Base-by-base conservation (phyloP, 2,113 vertebrate genomes). In the Vidua macroura region DNA sequence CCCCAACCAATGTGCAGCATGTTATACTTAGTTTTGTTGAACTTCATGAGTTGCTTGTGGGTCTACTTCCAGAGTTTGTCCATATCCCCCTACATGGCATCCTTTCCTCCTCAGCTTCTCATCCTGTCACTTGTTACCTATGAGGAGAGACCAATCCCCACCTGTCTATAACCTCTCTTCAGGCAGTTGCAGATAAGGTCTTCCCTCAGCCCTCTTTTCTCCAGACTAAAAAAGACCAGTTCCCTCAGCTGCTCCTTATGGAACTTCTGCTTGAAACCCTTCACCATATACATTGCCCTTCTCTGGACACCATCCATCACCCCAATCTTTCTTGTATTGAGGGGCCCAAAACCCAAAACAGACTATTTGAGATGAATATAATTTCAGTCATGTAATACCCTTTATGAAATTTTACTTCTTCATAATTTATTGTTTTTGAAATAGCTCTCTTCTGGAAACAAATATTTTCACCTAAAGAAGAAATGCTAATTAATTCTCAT, bases 61-160 rank as follows among this genome's bases (percentile, higher is more conserved):
- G 10, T 49, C 30, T 28, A 1, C 25, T 67, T 43, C 35, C 15
- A 11, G 48, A 30, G 43, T 15, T 44, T 37, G 16, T 37, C 33
- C 25, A 7, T 24, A 13, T 41, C 9, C 15, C 19, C 23, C 53
- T 59, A n/a, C 7, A 19, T 58, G 8, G 10, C 19, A n/a, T 41
- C 24, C 4, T 13, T 35, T 67, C 43, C 35, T 51, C 76, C 6
- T 35, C 52, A 58, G 7, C n/a, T 55, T 55, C n/a, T 48, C 59
- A 35, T 67, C 31, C 43, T 31, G 21, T 51, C 13, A 9, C 16
- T 66, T 30, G 10, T 43, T 59, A 25, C 1, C 1, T 35, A 11
- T 15, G 20, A 66, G 35, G 10, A 49, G 15, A 66, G 13, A 49
- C 6, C 0, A 1, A 18, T 19, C 12, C 6, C 20, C 3, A 16